Evolutionary conservation across 2,113 vertebrate genomes (phyloP).

Genomic region (Vidua chalybeata): DNA sequence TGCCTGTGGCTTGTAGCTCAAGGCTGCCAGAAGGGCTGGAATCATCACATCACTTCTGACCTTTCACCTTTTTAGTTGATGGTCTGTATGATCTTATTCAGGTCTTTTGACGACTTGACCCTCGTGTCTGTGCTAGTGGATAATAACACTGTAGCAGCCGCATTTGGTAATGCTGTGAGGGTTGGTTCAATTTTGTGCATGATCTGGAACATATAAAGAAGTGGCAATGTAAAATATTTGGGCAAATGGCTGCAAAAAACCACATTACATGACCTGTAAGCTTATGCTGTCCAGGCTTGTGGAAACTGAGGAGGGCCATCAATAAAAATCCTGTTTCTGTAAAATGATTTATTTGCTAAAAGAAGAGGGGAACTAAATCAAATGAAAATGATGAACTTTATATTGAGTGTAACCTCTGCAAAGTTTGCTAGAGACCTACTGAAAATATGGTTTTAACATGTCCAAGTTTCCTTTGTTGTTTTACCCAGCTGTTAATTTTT

Average conservation of each 20-base stretch:
- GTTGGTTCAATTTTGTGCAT: neutral
- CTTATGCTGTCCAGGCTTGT: neutral
- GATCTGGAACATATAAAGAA: neutral
- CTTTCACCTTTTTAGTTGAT: neutral
- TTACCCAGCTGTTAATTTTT: neutral
- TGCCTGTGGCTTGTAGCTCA: neutral
- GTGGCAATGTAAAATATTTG: neutral
- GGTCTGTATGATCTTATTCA: neutral
- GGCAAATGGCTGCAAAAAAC: neutral
- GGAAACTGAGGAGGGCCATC: neutral
- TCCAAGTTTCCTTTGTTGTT: neutral
- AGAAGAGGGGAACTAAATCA: neutral
- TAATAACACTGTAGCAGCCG: neutral
- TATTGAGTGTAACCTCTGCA: neutral
- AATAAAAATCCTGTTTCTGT: neutral
- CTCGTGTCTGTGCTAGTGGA: neutral
- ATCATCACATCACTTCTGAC: neutral
- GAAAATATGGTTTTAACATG: neutral
- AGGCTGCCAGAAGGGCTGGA: neutral
- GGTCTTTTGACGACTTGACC: neutral
- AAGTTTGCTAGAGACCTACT: neutral
- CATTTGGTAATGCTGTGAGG: neutral
- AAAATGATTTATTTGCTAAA: neutral
- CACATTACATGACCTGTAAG: neutral
- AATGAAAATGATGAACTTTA: neutral